Evolutionary conservation across 2,888 invertebrate genomes (phyloP).

Genomic region (Plutella xylostella): DNA sequence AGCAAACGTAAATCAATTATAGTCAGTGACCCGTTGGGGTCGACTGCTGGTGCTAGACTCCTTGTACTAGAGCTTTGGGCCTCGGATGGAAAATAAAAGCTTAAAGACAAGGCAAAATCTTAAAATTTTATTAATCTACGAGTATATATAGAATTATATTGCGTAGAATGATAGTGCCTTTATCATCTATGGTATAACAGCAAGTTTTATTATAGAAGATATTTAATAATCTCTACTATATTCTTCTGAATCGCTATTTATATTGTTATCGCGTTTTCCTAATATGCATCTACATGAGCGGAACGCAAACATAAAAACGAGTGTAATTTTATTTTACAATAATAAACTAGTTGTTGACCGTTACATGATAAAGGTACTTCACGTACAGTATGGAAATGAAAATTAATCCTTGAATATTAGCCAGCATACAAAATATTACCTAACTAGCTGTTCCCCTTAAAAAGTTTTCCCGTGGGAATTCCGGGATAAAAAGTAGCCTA

Average conservation of each 20-base stretch:
- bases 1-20: slow-evolving; percentile 63
- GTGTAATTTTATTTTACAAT: too few relatives aligned
- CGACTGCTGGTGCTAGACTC: slow-evolving; percentile 14
- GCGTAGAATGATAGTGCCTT: neutral
- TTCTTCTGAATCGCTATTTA: too few relatives aligned
- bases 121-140: neutral
- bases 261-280: too few relatives aligned
- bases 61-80: neutral
- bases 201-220: neutral
- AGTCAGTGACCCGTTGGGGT: slow-evolving; percentile 54
- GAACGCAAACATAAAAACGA: too few relatives aligned
- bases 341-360: neutral
- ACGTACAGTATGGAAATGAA: neutral
- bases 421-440: neutral
- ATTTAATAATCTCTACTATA: neutral
- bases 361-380: neutral
- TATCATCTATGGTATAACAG: neutral
- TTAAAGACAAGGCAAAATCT: neutral
- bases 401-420: neutral
- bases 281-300: too few relatives aligned
- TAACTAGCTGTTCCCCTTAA: neutral
- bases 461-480: too few relatives aligned
- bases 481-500: too few relatives aligned
- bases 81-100: neutral
- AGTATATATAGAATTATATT: neutral